Conservation (phyloP, 2,797 vertebrate genomes). For the Clamator glandarius region DNA sequence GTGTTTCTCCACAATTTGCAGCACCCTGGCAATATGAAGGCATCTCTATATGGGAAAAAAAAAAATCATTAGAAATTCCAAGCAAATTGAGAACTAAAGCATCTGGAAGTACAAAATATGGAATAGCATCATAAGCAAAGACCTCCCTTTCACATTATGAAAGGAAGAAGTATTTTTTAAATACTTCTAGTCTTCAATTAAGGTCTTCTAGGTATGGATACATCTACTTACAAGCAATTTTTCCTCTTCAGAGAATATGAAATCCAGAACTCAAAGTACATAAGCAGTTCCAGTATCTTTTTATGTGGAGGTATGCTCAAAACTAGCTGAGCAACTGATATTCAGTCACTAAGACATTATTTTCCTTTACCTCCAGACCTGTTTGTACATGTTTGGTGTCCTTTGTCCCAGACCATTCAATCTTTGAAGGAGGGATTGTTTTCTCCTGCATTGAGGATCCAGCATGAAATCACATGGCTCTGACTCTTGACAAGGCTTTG, state of each 20-base stretch:
- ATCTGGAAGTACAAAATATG: neutral
- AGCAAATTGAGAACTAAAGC: neutral
- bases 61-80: neutral
- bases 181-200: neutral
- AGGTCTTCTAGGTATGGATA: neutral
- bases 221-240: neutral
- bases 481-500: neutral
- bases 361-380: neutral
- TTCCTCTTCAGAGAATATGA: neutral
- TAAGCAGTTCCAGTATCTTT: neutral
- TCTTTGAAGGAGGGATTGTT: neutral
- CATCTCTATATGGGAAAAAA: neutral
- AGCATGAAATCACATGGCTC: neutral
- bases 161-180: neutral
- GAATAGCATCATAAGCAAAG: neutral
- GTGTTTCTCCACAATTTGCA: neutral
- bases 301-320: neutral
- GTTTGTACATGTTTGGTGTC: neutral
- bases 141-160: neutral
- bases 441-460: neutral
- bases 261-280: conserved; percentile 1
- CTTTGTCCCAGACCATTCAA: neutral
- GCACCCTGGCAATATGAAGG: neutral
- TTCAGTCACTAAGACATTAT: neutral
- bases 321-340: neutral